These are phyloP conservation scores for Centropus unirufus DNA, from an alignment of 2,113 vertebrate species.

Conservation along the genomic window DNA sequence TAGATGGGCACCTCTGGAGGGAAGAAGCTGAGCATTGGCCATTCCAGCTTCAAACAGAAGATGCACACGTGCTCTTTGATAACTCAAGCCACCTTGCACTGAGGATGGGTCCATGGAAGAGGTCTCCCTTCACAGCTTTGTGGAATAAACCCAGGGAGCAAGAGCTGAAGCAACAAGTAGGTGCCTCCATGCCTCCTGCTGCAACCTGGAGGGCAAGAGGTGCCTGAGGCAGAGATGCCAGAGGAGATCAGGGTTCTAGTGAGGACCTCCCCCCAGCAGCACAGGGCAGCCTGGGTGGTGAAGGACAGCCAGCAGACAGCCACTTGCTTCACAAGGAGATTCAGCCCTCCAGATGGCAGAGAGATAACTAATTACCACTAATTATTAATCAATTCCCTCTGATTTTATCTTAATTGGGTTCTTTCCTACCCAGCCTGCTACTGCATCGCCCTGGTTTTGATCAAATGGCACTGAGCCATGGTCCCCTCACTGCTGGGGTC, in stretches of 20 bases:
- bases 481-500: background rate
- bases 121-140: background rate
- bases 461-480: fast-evolving
- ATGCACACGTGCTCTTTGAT: fast-evolving
- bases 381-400: conserved; percentile 63
- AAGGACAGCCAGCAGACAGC: background rate
- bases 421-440: background rate
- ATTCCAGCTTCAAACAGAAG: background rate
- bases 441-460: background rate
- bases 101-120: fast-evolving
- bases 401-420: conserved; percentile 64
- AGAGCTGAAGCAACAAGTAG: background rate
- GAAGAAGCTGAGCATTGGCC: background rate
- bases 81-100: background rate
- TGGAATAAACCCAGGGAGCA: background rate
- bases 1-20: background rate
- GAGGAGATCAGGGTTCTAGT: background rate
- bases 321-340: background rate
- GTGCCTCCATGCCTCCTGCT: background rate
- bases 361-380: conserved; percentile 43
- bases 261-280: background rate
- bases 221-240: background rate
- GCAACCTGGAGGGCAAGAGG: background rate
- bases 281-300: fast-evolving
- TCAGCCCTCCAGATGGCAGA: conserved; percentile 46